Evolutionary conservation across 2,797 vertebrate species (phyloP).

Genomic region (Acanthurus lineatus): DNA sequence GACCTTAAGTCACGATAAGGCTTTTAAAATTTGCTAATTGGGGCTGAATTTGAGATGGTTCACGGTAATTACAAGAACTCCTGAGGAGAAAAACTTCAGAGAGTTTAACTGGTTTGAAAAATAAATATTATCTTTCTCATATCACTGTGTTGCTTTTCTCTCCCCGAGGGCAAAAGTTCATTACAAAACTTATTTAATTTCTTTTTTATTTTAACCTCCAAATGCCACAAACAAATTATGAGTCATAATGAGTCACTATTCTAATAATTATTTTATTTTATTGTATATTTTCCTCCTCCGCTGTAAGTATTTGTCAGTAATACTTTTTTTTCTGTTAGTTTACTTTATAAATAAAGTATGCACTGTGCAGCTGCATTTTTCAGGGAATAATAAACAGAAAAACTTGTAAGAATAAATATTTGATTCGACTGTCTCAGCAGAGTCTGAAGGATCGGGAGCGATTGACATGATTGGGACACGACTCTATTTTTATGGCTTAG

Average conservation of each 20-base stretch:
- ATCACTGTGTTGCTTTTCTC: not conserved
- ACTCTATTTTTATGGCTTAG: no score
- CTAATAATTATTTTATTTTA: no score
- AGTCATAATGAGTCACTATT: not conserved
- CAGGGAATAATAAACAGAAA: not conserved
- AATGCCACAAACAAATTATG: not conserved
- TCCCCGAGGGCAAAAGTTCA: not conserved
- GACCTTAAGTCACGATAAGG: constrained; percentile 27
- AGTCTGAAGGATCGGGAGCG: not conserved
- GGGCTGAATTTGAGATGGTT: constrained; percentile 26
- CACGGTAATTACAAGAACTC: constrained; percentile 32
- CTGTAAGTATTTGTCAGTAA: no score
- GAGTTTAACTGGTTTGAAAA: not conserved
- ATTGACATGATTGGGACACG: not conserved
- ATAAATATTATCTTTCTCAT: constrained; percentile 4
- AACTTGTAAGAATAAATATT: not conserved
- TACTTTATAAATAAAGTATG: no score
- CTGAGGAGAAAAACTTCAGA: not conserved
- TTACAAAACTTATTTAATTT: constrained; percentile 1
- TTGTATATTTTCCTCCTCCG: no score
- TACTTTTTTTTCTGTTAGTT: no score
- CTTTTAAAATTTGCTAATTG: constrained; percentile 35
- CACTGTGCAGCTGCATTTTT: no score
- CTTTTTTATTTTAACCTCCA: constrained; percentile 1
- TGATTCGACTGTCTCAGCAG: not conserved